phyloP scores from a whole-genome alignment of 1,140 invertebrate species.

The Drosophila virilis region DNA sequence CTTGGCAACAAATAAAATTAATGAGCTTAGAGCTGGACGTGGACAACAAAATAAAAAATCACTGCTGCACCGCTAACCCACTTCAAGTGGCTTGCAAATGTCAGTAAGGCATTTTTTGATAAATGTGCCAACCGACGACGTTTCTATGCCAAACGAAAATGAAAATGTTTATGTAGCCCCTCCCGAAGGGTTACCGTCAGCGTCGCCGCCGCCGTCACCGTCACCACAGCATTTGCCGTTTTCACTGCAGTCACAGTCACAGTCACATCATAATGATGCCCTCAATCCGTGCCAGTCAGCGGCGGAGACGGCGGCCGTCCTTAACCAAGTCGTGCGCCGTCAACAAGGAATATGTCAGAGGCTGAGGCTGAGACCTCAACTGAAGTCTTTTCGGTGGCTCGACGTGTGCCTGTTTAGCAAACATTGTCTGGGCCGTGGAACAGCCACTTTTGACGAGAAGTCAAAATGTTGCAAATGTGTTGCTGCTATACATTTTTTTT shows the following conservation, averaged over 20 bases:
- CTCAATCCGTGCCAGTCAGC: conserved; percentile 68
- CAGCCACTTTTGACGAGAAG: conserved; percentile 68
- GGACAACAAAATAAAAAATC: conserved; percentile 24
- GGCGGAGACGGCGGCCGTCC: conserved; percentile 45
- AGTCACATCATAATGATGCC: conserved; percentile 81
- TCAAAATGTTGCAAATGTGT: conserved; percentile 73
- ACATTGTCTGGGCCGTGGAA: conserved; percentile 49
- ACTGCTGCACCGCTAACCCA: conserved; percentile 64
- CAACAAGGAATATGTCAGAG: conserved; percentile 81
- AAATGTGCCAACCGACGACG: conserved; percentile 70
- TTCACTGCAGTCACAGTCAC: conserved; percentile 45
- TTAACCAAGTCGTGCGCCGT: conserved; percentile 70
- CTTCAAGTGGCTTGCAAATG: conserved; percentile 76
- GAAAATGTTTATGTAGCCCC: conserved; percentile 73
- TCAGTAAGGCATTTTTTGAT: conserved; percentile 77
- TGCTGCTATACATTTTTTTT: conserved; percentile 47
- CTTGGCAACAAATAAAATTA: conserved; percentile 68
- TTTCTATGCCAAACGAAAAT: conserved; percentile 69
- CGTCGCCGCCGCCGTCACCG: background rate
- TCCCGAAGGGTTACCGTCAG: conserved; percentile 64
- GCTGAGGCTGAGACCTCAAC: conserved; percentile 46
- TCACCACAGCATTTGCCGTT: background rate
- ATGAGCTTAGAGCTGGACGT: conserved; percentile 55
- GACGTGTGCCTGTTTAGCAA: conserved; percentile 80
- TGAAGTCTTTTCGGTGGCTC: conserved; percentile 52